Conservation (phyloP, 2,797 vertebrate genomes). For the Chrysocyon brachyurus region DNA sequence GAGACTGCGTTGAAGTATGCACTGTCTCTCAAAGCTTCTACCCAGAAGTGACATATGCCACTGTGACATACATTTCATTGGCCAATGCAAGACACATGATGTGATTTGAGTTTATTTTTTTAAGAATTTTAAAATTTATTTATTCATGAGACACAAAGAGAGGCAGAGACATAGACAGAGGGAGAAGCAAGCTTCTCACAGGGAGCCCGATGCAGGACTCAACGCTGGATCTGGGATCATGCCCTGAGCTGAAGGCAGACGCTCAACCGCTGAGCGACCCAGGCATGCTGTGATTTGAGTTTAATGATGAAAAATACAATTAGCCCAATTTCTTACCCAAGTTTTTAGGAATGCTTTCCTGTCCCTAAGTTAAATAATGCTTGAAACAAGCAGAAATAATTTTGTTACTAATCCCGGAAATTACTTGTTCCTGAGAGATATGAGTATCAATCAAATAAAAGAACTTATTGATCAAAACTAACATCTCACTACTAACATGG, state of each 20-base stretch:
- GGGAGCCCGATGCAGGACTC: too few relatives aligned
- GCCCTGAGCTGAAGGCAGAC: too few relatives aligned
- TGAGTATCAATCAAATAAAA: not conserved
- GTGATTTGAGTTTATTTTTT: not conserved
- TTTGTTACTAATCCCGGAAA: constrained; percentile 2
- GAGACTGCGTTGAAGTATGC: not conserved
- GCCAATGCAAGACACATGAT: not conserved
- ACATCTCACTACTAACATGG: not conserved
- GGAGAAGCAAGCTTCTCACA: too few relatives aligned
- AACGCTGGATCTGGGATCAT: too few relatives aligned
- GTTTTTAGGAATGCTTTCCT: not conserved
- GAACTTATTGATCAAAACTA: constrained; percentile 2
- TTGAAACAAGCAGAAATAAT: not conserved
- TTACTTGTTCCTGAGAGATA: not conserved
- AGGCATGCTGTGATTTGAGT: not conserved
- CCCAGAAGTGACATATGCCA: not conserved
- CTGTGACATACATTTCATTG: not conserved
- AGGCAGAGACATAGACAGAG: too few relatives aligned
- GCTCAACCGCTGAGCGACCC: too few relatives aligned
- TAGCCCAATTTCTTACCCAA: not conserved
- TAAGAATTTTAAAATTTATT: too few relatives aligned
- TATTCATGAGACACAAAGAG: too few relatives aligned
- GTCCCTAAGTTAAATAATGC: not conserved
- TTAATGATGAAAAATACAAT: not conserved
- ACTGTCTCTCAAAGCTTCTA: not conserved